phyloP scores from a whole-genome alignment of 2,888 invertebrate genomes.

The Eupithecia insigniata region DNA sequence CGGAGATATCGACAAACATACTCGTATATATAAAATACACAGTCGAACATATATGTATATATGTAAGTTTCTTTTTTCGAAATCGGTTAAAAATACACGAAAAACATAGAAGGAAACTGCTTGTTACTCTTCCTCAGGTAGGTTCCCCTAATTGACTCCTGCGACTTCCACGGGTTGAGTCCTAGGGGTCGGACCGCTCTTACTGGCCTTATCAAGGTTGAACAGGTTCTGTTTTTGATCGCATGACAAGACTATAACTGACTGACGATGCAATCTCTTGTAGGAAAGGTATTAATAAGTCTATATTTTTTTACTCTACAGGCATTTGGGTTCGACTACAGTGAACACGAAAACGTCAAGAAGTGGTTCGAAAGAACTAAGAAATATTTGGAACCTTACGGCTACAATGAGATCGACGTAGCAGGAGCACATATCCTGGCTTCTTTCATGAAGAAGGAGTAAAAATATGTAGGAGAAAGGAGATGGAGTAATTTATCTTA shows the following conservation, averaged over 20 bases:
- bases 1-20: too few species aligned
- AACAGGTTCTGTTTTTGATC: background rate
- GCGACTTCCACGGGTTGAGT: too few species aligned
- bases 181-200: too few species aligned
- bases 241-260: background rate
- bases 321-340: slow-evolving; percentile 83
- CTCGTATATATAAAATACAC: too few species aligned
- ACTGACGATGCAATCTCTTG: background rate
- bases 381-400: slow-evolving; percentile 85
- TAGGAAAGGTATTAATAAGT: background rate
- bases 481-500: background rate
- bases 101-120: too few species aligned
- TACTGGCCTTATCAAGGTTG: too few species aligned
- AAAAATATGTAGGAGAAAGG: background rate
- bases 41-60: too few species aligned
- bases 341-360: slow-evolving; percentile 82
- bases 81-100: too few species aligned
- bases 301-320: slow-evolving; percentile 55
- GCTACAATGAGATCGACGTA: slow-evolving; percentile 87
- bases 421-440: slow-evolving; percentile 84
- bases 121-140: too few species aligned
- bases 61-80: too few species aligned
- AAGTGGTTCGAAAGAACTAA: slow-evolving; percentile 88
- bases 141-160: too few species aligned
- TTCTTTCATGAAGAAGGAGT: slow-evolving; percentile 77